Percentiles rank a stretch among this genome's conserved stretches.
phyloP scores from a whole-genome alignment of 2,888 invertebrate species.

The Octonoba sinensis region DNA sequence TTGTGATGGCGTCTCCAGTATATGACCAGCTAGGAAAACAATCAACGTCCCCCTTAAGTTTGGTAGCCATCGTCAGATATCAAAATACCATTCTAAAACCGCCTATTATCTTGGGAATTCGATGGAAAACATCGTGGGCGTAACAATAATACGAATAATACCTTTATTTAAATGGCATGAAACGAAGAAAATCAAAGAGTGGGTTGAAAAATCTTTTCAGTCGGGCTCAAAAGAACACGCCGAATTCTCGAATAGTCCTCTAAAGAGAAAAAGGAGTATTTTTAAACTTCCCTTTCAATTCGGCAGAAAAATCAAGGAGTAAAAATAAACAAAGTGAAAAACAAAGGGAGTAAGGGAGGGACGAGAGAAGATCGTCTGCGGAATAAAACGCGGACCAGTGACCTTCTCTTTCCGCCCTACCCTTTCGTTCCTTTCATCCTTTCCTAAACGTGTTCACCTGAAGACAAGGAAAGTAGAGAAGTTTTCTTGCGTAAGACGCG shows the following conservation, averaged over 20 bases:
- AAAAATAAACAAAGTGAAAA: constrained; percentile 7
- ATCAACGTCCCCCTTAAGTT: too few species aligned
- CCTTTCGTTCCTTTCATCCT: constrained; percentile 8
- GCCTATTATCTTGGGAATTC: too few species aligned
- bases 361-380: constrained; percentile 34
- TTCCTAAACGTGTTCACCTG: constrained; percentile 29
- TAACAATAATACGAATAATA: too few species aligned
- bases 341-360: constrained; percentile 14
- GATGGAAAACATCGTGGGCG: too few species aligned
- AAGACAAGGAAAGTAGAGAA: constrained; percentile 9
- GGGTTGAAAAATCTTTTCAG: too few species aligned
- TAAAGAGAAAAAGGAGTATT: constrained; percentile 28
- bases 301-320: constrained; percentile 30
- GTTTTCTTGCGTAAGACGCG: constrained; percentile 26
- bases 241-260: constrained; percentile 4
- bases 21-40: too few species aligned
- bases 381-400: constrained; percentile 55
- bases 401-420: constrained; percentile 25
- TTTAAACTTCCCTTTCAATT: constrained; percentile 33
- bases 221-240: not conserved
- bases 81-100: too few species aligned
- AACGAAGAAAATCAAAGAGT: too few species aligned
- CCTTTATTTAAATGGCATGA: too few species aligned
- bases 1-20: too few species aligned
- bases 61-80: too few species aligned